Evolutionary conservation across 2,888 invertebrate genomes (phyloP).

Genomic region (Agrochola lota): DNA sequence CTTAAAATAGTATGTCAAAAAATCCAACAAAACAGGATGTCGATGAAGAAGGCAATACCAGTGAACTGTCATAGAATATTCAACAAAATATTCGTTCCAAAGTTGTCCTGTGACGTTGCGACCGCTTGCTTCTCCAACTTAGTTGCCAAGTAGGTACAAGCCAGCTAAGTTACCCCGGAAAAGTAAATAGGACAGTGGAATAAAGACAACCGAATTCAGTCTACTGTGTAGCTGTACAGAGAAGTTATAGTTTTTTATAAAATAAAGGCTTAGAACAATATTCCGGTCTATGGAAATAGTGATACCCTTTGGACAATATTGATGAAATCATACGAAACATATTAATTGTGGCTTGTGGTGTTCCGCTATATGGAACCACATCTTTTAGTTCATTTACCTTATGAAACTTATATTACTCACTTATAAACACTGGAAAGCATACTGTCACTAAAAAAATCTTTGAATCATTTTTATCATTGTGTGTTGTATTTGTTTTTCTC

Average conservation of each 20-base stretch:
- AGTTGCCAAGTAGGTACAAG: slow-evolving; percentile 8
- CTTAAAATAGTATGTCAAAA: background rate
- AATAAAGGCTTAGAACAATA: background rate
- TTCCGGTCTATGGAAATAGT: background rate
- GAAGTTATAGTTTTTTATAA: background rate
- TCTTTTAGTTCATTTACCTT: too few relatives aligned
- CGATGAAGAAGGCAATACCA: background rate
- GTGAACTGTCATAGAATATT: slow-evolving; percentile 14
- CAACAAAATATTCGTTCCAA: slow-evolving; percentile 4
- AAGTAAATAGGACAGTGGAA: slow-evolving; percentile 15
- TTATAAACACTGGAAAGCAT: too few relatives aligned
- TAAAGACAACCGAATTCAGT: slow-evolving; percentile 8
- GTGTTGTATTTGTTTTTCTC: too few relatives aligned
- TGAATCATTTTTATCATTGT: too few relatives aligned
- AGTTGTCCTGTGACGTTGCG: slow-evolving; percentile 7
- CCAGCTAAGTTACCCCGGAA: background rate
- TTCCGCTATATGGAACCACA: too few relatives aligned
- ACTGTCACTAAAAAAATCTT: too few relatives aligned
- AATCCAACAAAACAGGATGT: background rate
- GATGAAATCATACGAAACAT: background rate
- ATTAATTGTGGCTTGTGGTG: too few relatives aligned
- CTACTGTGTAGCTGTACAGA: background rate
- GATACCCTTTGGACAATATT: background rate
- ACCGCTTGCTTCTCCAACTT: slow-evolving; percentile 19
- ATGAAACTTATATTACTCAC: too few relatives aligned